Evolutionary conservation across 2,888 invertebrate species (phyloP), one percentile per base, ranked within the genome.

Genomic region (Scelioninae gen. 2): DNA sequence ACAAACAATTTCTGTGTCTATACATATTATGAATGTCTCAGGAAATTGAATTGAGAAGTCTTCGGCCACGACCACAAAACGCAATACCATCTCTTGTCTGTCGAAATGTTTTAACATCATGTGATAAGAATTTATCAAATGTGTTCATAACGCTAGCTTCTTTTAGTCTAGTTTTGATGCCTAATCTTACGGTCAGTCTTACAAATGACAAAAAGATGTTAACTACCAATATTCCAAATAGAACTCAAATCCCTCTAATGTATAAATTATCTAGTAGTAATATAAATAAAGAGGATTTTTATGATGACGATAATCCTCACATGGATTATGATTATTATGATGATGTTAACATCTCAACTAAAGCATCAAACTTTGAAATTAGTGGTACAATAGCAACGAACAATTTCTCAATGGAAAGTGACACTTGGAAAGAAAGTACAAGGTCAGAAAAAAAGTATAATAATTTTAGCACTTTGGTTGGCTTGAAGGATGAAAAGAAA

Each of bases 91-190:
- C 73, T 1, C 50, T 63, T 1, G 81, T 46, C 15, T 84, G 81
- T 52, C 71, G 43, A 15, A 76, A 79, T 10, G 75, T 74, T 15
- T 53, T 74, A 0, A 68, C 82, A 2, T 84, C 87, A 46, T 88
- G 87, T 57, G 82, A 84, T 5, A 79, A 84, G 5, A 7, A 74
- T 39, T 15, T 78, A 43, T 39, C 77, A 0, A 71, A 86, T 82
- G 80, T 83, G 2, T 76, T 87, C n/a, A 82, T 85, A 2, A 85
- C 87, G 7, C 77, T 87, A 3, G 81, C 86, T 31, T 79, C 88
- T 33, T 76, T 88, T 60, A 84, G 87, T 60, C 84, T 89, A 3
- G 83, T 87, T 0, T 37, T 86, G 10, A 75, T 80, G 55, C 78
- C 82, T 18, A 75, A 76, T 46, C 16, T 65, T 6, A 73, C 55